Percentiles rank a stretch among this genome's conserved stretches.
These are phyloP conservation scores for Noturus placidus DNA, from an alignment of 2,113 vertebrate genomes.

Conservation along the genomic window DNA sequence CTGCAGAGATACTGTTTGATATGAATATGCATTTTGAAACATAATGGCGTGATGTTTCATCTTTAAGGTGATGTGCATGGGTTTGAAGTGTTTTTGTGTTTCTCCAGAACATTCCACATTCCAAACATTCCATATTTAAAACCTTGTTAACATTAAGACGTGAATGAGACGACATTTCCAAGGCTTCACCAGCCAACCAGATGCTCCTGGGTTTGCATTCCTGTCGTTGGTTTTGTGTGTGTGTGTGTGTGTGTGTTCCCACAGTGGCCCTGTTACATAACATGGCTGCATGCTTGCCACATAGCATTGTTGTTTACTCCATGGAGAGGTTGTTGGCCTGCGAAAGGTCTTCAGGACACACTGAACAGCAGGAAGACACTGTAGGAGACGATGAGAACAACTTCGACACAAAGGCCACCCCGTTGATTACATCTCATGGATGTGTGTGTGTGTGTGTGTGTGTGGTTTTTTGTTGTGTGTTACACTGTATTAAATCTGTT, in stretches of 20 bases:
- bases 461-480: background rate
- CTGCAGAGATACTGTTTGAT: background rate
- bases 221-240: conserved; percentile 24
- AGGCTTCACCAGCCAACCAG: conserved; percentile 12
- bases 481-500: background rate
- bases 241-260: conserved; percentile 34
- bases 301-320: conserved; percentile 48
- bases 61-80: background rate
- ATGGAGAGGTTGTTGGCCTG: conserved; percentile 32
- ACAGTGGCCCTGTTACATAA: conserved; percentile 46
- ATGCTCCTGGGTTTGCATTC: conserved; percentile 35
- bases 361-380: conserved; percentile 22
- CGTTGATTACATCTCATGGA: conserved; percentile 1
- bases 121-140: no score
- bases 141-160: conserved; percentile 7
- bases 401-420: conserved; percentile 18
- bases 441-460: background rate
- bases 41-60: background rate
- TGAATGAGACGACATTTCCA: conserved; percentile 1
- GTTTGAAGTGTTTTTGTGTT: background rate
- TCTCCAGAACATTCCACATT: background rate
- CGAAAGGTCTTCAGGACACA: conserved; percentile 23
- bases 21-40: background rate
- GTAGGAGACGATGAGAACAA: conserved; percentile 31
- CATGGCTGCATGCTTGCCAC: conserved; percentile 39